phyloP scores from a whole-genome alignment of 1,140 invertebrate genomes.

The Cherax destructor region DNA sequence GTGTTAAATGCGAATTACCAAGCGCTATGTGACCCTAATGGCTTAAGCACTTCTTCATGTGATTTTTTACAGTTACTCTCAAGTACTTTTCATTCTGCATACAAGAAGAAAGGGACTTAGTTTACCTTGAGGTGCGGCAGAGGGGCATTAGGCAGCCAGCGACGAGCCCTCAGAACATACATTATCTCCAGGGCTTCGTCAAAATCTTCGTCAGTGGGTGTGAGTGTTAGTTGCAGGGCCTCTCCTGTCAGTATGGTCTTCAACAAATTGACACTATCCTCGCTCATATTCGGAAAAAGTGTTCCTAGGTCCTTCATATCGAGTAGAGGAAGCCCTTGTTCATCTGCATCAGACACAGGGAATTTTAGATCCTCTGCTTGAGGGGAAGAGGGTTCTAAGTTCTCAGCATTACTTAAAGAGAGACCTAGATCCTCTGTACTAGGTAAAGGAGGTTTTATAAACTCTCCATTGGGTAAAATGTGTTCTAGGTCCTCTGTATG shows the following conservation, averaged over 20 bases:
- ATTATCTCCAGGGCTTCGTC: slow-evolving; percentile 19
- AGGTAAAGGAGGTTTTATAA: neutral
- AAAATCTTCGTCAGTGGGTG: slow-evolving; percentile 17
- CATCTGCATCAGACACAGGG: too few relatives aligned
- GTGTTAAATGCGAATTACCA: too few relatives aligned
- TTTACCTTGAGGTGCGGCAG: slow-evolving; percentile 10
- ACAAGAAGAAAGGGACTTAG: neutral
- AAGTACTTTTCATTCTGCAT: too few relatives aligned
- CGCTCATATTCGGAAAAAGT: neutral
- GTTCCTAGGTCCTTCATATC: neutral
- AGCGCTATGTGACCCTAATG: too few relatives aligned
- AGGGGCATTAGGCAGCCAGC: slow-evolving; percentile 16
- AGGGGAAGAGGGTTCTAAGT: neutral
- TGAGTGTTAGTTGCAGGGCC: neutral
- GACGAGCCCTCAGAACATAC: slow-evolving; percentile 11
- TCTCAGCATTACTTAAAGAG: neutral
- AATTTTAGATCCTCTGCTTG: neutral
- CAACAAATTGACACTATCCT: neutral
- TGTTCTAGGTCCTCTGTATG: neutral
- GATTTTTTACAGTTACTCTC: too few relatives aligned
- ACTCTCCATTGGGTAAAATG: too few relatives aligned
- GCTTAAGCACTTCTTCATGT: too few relatives aligned
- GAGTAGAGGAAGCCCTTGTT: neutral
- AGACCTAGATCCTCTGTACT: neutral
- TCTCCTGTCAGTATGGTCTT: neutral